Evolutionary conservation across 2,113 vertebrate genomes (phyloP).

Genomic region (Nestor notabilis): DNA sequence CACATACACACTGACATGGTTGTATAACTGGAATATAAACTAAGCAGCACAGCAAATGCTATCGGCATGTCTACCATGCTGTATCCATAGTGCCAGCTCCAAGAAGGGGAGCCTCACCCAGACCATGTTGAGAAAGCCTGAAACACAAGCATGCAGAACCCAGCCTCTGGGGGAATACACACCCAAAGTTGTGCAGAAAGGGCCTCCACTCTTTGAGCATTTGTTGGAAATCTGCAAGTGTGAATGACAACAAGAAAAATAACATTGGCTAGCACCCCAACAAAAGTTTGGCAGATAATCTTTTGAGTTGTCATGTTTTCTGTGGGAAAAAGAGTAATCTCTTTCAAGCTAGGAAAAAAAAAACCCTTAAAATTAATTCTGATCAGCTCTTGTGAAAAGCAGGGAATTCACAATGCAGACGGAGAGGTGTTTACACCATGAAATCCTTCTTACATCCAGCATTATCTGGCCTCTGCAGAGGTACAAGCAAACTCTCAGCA

Average conservation of each 20-base stretch:
- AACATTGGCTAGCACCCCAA: constrained; percentile 12
- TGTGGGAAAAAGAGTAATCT: constrained; percentile 10
- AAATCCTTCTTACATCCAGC: not conserved
- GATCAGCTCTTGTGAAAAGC: not conserved
- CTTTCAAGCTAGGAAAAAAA: not conserved
- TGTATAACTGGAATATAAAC: not conserved
- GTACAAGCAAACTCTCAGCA: not conserved
- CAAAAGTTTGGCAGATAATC: not conserved
- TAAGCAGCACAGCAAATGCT: not conserved
- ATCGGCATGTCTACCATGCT: constrained; percentile 22
- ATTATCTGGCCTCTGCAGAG: not conserved
- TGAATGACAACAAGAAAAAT: constrained; percentile 17
- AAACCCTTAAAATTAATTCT: not conserved
- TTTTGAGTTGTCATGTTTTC: constrained; percentile 57
- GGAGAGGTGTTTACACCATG: not conserved
- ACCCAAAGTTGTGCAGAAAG: constrained; percentile 3
- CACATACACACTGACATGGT: not conserved
- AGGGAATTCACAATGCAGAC: not conserved
- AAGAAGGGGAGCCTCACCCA: not conserved
- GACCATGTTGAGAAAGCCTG: not conserved
- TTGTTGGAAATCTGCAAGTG: constrained; percentile 19
- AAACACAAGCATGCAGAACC: not conserved
- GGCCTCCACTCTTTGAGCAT: not conserved
- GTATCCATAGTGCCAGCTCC: not conserved
- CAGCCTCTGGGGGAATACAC: not conserved